Percentiles rank a stretch among this genome's conserved stretches.
These are phyloP conservation scores for Phoxinus dragarum DNA, from an alignment of 2,797 vertebrate genomes.

Conservation along the genomic window DNA sequence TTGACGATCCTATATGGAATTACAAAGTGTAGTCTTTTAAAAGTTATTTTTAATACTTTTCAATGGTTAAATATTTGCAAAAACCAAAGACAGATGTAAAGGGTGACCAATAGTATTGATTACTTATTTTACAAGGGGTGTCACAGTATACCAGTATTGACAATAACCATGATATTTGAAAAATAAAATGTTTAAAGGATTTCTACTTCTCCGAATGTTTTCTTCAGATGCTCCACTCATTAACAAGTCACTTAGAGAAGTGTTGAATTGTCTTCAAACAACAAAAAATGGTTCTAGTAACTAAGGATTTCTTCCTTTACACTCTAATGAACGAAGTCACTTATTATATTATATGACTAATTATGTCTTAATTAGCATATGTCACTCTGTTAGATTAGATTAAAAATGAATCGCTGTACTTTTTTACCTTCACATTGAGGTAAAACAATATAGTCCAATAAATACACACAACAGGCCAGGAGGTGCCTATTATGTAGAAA, in stretches of 20 bases:
- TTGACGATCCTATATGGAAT: too few relatives aligned
- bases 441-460: neutral
- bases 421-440: neutral
- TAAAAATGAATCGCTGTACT: neutral
- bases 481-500: conserved; percentile 36
- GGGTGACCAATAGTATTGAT: too few relatives aligned
- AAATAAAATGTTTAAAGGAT: neutral
- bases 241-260: neutral
- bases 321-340: neutral
- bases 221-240: neutral
- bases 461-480: conserved; percentile 20
- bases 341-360: neutral
- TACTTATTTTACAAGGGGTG: neutral
- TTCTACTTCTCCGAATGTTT: neutral
- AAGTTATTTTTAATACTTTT: too few relatives aligned
- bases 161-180: neutral
- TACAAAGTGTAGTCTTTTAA: too few relatives aligned
- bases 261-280: neutral
- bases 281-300: neutral
- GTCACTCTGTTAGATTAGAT: neutral
- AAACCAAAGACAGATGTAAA: too few relatives aligned
- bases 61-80: too few relatives aligned
- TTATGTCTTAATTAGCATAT: conserved; percentile 19
- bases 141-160: neutral
- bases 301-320: neutral